phyloP scores from a whole-genome alignment of 1,140 invertebrate genomes.

The Diorhabda sublineata region DNA sequence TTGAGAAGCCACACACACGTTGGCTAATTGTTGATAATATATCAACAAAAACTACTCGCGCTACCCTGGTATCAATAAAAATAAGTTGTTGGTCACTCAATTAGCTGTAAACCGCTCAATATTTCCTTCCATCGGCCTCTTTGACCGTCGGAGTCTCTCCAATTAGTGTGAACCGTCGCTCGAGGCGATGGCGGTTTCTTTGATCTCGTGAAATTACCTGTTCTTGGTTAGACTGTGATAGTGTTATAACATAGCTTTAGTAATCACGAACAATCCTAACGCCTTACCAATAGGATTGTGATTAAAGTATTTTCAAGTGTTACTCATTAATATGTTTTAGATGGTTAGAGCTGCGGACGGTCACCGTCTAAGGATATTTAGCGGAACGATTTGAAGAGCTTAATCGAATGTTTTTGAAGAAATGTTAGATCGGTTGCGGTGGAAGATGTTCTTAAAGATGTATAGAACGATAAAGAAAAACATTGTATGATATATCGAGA shows the following conservation, averaged over 20 bases:
- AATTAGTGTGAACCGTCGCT: slow-evolving; percentile 49
- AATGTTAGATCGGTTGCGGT: background rate
- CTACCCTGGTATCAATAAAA: slow-evolving; percentile 23
- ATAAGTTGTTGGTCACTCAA: slow-evolving; percentile 49
- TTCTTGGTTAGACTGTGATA: slow-evolving; percentile 29
- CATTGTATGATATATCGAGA: too few relatives aligned
- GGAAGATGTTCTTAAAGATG: too few relatives aligned
- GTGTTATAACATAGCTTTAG: background rate
- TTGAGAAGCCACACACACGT: too few relatives aligned
- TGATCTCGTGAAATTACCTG: slow-evolving; percentile 35
- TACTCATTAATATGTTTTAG: slow-evolving; percentile 11
- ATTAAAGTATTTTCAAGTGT: slow-evolving; percentile 27
- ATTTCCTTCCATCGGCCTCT: slow-evolving; percentile 47
- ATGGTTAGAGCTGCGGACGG: background rate
- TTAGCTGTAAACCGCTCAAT: slow-evolving; percentile 47
- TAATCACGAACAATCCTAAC: slow-evolving; percentile 16
- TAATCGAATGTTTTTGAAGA: background rate
- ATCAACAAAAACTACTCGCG: background rate
- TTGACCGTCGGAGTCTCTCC: slow-evolving; percentile 45
- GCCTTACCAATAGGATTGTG: slow-evolving; percentile 20
- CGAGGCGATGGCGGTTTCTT: slow-evolving; percentile 30
- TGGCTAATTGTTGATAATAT: too few relatives aligned
- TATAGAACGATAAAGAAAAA: too few relatives aligned
- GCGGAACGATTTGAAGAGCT: background rate
- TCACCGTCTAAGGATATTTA: slow-evolving; percentile 23